Base-by-base conservation (phyloP, 1,140 invertebrate species). In the Plodia interpunctella region DNA sequence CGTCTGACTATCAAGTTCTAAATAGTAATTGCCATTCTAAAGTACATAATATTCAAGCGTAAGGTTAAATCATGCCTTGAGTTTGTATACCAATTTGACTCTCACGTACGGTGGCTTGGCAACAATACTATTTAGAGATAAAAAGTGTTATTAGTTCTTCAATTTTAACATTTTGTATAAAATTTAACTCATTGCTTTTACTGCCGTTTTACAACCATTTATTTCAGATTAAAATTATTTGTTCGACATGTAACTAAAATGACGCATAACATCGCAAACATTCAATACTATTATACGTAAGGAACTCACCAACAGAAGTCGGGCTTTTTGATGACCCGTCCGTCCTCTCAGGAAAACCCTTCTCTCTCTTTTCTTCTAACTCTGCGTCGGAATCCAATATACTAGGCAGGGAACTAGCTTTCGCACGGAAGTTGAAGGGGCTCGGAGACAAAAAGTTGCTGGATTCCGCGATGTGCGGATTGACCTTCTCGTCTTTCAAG, bases 331-430 rank as follows among this genome's bases (percentile, higher is more conserved):
- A 89, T 20, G 72, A 91, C 35, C 76, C 91, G 52, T 91, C 91
- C 2, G 83, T 90, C 17, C 75, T 68, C 57, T 83, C 83, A 2
- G 72, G 63, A 55, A 79, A 86, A 0, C 69, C 66, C 55, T 86
- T 83, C 32, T 91, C 90, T 21, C 72, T 87, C 38, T 90, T 88
- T 13, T 90, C 88, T 19, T 94, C 92, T 32, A 93, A 90, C 55
- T 94, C 94, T 38, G 92, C 92, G 62, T 95, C 94, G 0, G 93
- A 94, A 76, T 95, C 94, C 62, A 96, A 85, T 69, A 95, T 96
- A 78, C 94, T 95, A 0, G 95, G 94, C 70, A 95, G 69, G 49
- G 94, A 95, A 74, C 93, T 95, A 13, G 94, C 93, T 83, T 95
- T 94, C 61, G 92, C 91, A 67, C 92, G 92, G 66, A 88, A 84